phyloP scores from a whole-genome alignment of 2,888 invertebrate species.

The Stenichneumon culpator region DNA sequence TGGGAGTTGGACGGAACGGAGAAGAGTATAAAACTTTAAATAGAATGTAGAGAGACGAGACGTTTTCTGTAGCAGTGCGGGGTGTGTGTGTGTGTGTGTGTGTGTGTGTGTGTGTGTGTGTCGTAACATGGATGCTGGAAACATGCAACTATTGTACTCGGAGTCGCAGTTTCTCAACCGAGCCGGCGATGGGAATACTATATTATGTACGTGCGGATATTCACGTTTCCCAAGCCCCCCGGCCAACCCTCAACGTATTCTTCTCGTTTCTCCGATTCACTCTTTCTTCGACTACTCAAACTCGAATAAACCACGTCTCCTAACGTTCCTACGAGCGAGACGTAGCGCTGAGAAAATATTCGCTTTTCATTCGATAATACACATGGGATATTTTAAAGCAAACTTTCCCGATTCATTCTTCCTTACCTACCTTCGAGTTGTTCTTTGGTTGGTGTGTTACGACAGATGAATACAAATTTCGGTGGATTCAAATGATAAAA shows the following conservation, averaged over 20 bases:
- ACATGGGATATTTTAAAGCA: not conserved
- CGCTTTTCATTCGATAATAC: slow-evolving; percentile 12
- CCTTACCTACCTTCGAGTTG: not conserved
- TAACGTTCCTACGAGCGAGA: slow-evolving; percentile 23
- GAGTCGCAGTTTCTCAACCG: slow-evolving; percentile 38
- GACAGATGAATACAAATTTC: not conserved
- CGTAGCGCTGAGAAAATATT: slow-evolving; percentile 19
- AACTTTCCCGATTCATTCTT: not conserved
- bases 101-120: no score
- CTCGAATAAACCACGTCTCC: slow-evolving; percentile 39
- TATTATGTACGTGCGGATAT: slow-evolving; percentile 53
- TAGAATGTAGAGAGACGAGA: slow-evolving; percentile 60
- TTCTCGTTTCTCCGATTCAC: slow-evolving; percentile 56
- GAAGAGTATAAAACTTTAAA: slow-evolving; percentile 64
- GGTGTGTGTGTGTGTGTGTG: not conserved
- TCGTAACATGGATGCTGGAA: slow-evolving; percentile 54
- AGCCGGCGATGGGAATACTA: slow-evolving; percentile 46
- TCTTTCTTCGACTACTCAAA: slow-evolving; percentile 52
- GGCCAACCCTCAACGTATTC: slow-evolving; percentile 13
- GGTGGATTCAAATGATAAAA: not conserved
- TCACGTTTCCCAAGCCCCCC: slow-evolving; percentile 11
- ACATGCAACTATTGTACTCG: slow-evolving; percentile 43
- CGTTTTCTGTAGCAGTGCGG: slow-evolving; percentile 33
- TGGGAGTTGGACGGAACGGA: not conserved
- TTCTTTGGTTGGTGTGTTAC: not conserved